A percentile compares a stretch with the other conserved stretches of the same genome.
Evolutionary conservation across 2,113 vertebrate genomes (phyloP).

Genomic region (Mormoops blainvillei): DNA sequence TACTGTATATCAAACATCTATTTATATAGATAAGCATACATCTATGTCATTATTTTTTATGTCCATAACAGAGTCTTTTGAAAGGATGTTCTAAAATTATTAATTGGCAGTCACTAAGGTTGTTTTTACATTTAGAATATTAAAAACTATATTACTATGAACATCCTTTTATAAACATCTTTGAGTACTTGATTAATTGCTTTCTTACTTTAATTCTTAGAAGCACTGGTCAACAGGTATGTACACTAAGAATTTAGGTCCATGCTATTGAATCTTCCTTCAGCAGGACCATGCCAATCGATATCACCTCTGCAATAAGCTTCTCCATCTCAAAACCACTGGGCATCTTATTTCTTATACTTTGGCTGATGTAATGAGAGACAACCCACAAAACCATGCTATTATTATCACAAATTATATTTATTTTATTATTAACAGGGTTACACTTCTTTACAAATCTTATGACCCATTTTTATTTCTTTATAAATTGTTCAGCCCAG

Average conservation of each 20-base stretch:
- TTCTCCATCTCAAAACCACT: background rate
- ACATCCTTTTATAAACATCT: background rate
- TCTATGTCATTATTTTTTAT: background rate
- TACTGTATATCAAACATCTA: background rate
- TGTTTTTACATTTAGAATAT: background rate
- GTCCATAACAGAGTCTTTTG: background rate
- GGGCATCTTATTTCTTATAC: background rate
- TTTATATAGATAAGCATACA: background rate
- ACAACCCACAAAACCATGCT: background rate
- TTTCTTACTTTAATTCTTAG: background rate
- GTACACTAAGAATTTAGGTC: background rate
- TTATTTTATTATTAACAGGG: background rate
- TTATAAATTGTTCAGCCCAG: background rate
- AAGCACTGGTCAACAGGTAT: background rate
- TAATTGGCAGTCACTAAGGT: background rate
- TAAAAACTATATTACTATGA: background rate
- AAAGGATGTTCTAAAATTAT: background rate
- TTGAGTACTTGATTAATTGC: background rate
- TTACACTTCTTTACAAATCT: background rate
- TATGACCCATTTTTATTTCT: background rate
- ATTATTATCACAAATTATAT: background rate
- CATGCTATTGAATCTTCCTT: background rate
- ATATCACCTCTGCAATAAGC: background rate
- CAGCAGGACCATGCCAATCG: background rate
- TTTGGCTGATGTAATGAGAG: background rate